Conservation (phyloP, 2,113 vertebrate genomes). For the Dicrurus megarhynchus region DNA sequence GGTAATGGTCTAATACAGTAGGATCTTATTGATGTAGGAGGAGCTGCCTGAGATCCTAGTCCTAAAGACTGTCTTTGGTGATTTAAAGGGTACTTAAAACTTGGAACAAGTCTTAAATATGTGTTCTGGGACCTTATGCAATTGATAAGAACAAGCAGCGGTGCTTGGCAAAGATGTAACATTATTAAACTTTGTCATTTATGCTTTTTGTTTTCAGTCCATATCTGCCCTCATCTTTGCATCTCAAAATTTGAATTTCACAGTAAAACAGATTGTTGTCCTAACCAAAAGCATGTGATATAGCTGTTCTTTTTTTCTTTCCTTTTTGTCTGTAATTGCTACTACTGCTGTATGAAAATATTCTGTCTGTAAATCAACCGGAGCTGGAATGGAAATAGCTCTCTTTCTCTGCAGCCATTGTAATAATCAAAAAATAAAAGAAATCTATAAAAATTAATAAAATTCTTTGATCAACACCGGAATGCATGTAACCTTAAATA, state of each 20-base stretch:
- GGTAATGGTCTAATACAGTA: not conserved
- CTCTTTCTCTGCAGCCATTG: not conserved
- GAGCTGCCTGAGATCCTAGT: not conserved
- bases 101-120: not conserved
- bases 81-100: not conserved
- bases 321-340: not conserved
- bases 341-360: not conserved
- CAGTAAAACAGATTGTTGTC: not conserved
- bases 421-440: not conserved
- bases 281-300: not conserved
- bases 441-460: not conserved
- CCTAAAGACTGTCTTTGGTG: not conserved
- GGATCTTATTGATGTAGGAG: constrained; percentile 11
- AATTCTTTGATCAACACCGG: not conserved
- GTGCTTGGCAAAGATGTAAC: not conserved
- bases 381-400: not conserved
- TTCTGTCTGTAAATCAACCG: not conserved
- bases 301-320: not conserved
- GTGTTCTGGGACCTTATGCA: not conserved
- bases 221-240: not conserved
- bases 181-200: not conserved
- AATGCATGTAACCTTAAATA: not conserved
- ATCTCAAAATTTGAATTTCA: not conserved
- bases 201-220: not conserved
- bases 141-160: not conserved